Percentiles rank a stretch among this genome's conserved stretches.
These are phyloP conservation scores for Morelia viridis DNA, from an alignment of 2,797 vertebrate genomes.

Conservation along the genomic window DNA sequence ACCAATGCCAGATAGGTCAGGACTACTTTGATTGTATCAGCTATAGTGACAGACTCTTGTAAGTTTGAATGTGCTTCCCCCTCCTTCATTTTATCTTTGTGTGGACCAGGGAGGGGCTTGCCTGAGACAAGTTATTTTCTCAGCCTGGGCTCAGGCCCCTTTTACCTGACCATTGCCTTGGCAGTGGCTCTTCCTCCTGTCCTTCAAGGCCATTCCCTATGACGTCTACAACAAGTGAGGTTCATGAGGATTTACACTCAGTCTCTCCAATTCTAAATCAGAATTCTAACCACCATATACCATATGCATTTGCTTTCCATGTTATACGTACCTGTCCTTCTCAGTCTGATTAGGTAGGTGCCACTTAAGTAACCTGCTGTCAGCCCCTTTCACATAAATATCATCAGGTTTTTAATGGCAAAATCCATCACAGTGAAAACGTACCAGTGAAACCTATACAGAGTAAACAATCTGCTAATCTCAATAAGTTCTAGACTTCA, in stretches of 20 bases:
- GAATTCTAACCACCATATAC: background rate
- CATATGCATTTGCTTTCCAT: background rate
- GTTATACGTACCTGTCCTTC: background rate
- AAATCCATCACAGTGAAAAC: background rate
- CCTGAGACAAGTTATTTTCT: background rate
- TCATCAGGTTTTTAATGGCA: background rate
- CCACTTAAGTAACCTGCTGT: background rate
- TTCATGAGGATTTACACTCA: background rate
- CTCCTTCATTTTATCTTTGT: background rate
- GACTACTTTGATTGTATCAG: background rate
- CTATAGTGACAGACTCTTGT: background rate
- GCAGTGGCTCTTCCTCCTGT: background rate
- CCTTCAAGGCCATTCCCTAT: background rate
- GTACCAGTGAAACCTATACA: background rate
- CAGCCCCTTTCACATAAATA: background rate
- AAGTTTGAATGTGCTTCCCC: background rate
- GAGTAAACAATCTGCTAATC: background rate
- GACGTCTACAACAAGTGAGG: background rate
- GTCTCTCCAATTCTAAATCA: background rate
- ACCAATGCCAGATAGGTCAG: background rate
- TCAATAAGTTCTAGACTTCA: background rate
- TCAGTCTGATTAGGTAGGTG: background rate
- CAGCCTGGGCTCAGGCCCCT: background rate
- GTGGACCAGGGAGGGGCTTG: background rate
- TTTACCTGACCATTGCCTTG: background rate